Percentiles rank a stretch among this genome's conserved stretches.
Evolutionary conservation across 92 coral and sea anemone genomes (phyloP).

Genomic region (Montipora capitata): DNA sequence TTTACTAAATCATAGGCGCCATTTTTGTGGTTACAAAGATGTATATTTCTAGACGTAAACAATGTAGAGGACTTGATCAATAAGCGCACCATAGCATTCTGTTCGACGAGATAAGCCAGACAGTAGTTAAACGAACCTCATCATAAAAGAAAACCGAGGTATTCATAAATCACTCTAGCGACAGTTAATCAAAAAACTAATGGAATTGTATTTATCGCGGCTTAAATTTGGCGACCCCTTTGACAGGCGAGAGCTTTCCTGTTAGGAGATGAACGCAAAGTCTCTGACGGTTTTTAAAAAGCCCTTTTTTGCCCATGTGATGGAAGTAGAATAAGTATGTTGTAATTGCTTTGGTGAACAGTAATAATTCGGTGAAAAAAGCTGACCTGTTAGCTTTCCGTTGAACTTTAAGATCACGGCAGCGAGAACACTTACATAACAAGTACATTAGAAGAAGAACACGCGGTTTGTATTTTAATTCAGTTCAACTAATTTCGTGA

Average conservation of each 20-base stretch:
- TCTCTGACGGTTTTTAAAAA: background rate
- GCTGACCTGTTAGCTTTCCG: background rate
- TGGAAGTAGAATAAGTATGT: background rate
- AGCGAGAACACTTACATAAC: background rate
- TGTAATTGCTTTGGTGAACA: too few species aligned
- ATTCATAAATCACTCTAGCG: conserved; percentile 50
- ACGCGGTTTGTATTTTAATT: background rate
- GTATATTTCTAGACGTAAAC: background rate
- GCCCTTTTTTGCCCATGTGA: background rate
- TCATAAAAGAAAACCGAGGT: conserved; percentile 38
- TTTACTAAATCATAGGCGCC: too few species aligned
- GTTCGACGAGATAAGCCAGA: conserved; percentile 18
- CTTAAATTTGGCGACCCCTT: background rate
- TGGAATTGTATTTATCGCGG: conserved; percentile 22
- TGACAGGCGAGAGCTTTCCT: conserved; percentile 18
- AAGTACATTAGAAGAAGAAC: background rate
- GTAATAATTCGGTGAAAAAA: too few species aligned
- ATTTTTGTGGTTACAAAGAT: background rate
- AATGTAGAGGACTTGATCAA: background rate
- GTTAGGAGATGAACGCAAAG: background rate
- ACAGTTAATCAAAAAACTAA: conserved; percentile 5
- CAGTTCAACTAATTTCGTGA: too few species aligned
- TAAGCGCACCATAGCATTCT: conserved; percentile 12
- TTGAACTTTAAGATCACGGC: background rate
- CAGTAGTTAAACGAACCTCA: background rate